Evolutionary conservation across 2,797 vertebrate genomes (phyloP), one percentile per base, ranked within the genome.

Genomic region (Peromyscus eremicus): DNA sequence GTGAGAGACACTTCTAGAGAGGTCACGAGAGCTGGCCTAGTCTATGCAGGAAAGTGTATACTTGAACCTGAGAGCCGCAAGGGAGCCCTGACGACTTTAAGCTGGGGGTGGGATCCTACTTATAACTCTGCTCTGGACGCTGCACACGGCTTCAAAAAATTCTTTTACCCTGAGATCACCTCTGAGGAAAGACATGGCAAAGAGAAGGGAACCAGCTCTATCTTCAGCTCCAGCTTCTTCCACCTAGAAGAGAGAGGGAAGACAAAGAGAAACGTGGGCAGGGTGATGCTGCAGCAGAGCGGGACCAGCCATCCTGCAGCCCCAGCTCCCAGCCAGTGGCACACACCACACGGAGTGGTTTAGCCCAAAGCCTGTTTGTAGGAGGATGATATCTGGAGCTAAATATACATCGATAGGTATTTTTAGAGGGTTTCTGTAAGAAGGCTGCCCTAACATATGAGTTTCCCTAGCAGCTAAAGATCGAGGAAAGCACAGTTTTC

Each of bases 401-500:
- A 97, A 96, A 96, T 97, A 97, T 97, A 96, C 92, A 92, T 70
- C 43, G 5, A 95, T 95, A 95, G 97, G 93, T 82, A 57, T 97
- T 40, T 91, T 87, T 37, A 19, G 96, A 95, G 94, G 87, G 94
- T 82, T 98, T 96, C 92, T 96, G 84, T 94, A 91, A 96, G 92
- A 89, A 97, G 92, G 91, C 95, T 21, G 49, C 90, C 97, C 96
- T 97, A 94, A 95, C 96, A 94, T 70, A 64, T 0, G 87, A 89
- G 52, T 92, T 97, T 96, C 93, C 95, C 34, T 4, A 97, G 97
- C 95, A 97, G 97, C 92, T 94, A 70, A 96, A 95, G 94, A 96
- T 98, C 96, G 84, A 97, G 97, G 98, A 98, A 98, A 97, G 87
- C 97, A 88, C 75, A 89, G 9, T 89, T 93, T 97, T 49, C 94